Base-by-base conservation (phyloP, 2,888 invertebrate genomes). In the Cephus sareptanus region DNA sequence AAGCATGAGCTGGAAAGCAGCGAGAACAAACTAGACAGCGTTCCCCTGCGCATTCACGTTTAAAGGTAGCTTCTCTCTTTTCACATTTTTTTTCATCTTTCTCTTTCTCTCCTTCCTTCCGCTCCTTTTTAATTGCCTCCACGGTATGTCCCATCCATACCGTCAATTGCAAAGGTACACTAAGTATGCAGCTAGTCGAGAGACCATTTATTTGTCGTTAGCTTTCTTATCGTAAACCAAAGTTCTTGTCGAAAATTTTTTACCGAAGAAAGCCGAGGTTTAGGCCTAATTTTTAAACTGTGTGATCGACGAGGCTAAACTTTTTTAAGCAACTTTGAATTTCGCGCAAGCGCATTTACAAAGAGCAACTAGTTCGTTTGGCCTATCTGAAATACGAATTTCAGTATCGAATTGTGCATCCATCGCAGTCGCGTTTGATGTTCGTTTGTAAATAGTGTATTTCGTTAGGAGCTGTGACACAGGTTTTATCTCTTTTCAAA, bases 1-100 rank as follows among this genome's bases (percentile, higher is more conserved):
- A 92, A 92, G 76, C 88, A 88, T 75, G 92, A 93, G 78, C 84
- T 92, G 79, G 91, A 91, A 79, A 75, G 37, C 56, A 87, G 87
- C 76, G 90, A 89, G 73, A 89, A 90, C 75, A 90, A 89, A 69
- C 86, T 88, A 3, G 89, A 89, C 77, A 91, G 89, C 79, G 86
- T 89, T 79, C 88, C 89, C 6, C 79, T 91, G 76, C 88, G 89
- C 79, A 89, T 91, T 82, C 90, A 89, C 77, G 85, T 90, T 84
- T 91, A 86, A 86, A 71, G 31, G 71, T 71, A 71, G 34, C 71
- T 31, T 71, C 12, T 13, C 23, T 71, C 33, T 23, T 70, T 30
- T 71, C 23, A 6, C 2, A 6, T 23, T 56, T 9, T 37, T 13
- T 13, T 13, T 23, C 23, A 1, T 56, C 6, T 23, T 23, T 56